Evolutionary conservation across 2,797 vertebrate genomes (phyloP).

Genomic region (Danio albolineatus): DNA sequence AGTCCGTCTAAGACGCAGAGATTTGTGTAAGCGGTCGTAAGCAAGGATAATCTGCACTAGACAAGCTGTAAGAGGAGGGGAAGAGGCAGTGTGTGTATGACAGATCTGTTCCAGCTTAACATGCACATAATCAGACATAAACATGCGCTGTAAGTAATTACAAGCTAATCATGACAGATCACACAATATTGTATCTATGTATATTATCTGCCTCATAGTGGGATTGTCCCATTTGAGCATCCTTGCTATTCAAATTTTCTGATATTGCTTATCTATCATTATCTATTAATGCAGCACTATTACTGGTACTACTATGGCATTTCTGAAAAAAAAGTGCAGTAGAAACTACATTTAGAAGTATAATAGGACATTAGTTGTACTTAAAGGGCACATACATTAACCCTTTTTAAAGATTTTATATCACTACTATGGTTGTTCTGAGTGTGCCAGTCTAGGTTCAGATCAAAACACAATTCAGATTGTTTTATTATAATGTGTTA

Average conservation of each 20-base stretch:
- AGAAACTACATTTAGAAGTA: neutral
- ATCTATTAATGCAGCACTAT: neutral
- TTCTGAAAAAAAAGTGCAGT: neutral
- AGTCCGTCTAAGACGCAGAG: conserved; percentile 66
- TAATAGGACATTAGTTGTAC: no score
- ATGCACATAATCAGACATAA: neutral
- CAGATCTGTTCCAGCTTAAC: conserved; percentile 48
- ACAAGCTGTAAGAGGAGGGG: conserved; percentile 71
- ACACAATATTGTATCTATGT: neutral
- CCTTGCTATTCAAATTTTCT: neutral
- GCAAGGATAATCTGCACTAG: conserved; percentile 60
- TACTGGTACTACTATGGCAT: neutral
- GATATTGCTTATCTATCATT: neutral
- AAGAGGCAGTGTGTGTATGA: conserved; percentile 70
- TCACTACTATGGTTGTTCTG: no score
- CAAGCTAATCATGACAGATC: conserved; percentile 2
- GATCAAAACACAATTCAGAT: no score
- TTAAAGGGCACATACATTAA: no score
- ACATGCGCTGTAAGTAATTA: neutral
- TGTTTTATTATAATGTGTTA: no score
- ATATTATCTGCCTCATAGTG: neutral
- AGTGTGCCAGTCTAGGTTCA: no score
- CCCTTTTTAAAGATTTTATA: no score
- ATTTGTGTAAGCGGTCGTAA: conserved; percentile 77
- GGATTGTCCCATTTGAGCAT: neutral